Conservation (phyloP, 2,888 invertebrate genomes). For the Spisula solida region DNA sequence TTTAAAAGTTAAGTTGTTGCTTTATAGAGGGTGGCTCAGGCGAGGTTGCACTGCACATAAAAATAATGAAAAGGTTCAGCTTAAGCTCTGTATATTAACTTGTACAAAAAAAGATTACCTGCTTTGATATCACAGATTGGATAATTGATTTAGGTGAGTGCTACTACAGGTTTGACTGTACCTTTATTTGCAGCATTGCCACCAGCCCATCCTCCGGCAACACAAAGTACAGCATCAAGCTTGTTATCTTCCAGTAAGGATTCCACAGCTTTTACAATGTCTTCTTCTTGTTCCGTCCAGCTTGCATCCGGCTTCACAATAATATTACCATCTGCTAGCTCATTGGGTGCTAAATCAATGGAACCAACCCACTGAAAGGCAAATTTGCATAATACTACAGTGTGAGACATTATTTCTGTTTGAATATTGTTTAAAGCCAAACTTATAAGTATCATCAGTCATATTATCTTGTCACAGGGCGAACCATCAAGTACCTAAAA, state of each 20-base stretch:
- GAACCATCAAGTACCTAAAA: not conserved
- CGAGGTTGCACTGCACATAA: too few relatives aligned
- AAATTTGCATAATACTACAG: not conserved
- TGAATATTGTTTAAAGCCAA: not conserved
- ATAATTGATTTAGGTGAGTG: too few relatives aligned
- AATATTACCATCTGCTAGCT: conserved; percentile 95
- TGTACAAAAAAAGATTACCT: too few relatives aligned
- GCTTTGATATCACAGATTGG: too few relatives aligned
- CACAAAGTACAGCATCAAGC: conserved; percentile 98
- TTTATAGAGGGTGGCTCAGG: too few relatives aligned
- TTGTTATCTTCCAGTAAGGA: conserved; percentile 90
- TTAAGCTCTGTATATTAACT: too few relatives aligned
- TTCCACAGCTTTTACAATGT: conserved; percentile 89
- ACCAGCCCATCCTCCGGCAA: conserved; percentile 99
- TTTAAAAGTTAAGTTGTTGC: too few relatives aligned
- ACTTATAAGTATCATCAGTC: too few relatives aligned
- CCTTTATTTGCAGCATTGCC: conserved; percentile 94
- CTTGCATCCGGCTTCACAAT: conserved; percentile 92
- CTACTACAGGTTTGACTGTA: conserved; percentile 74
- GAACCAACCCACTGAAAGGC: conserved; percentile 93
- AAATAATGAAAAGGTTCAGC: too few relatives aligned
- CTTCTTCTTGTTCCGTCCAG: conserved; percentile 93
- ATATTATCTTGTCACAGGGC: not conserved
- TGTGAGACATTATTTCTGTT: not conserved
- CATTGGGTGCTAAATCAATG: conserved; percentile 94